Base-by-base conservation (phyloP, 2,113 vertebrate species). In the Lagopus muta region DNA sequence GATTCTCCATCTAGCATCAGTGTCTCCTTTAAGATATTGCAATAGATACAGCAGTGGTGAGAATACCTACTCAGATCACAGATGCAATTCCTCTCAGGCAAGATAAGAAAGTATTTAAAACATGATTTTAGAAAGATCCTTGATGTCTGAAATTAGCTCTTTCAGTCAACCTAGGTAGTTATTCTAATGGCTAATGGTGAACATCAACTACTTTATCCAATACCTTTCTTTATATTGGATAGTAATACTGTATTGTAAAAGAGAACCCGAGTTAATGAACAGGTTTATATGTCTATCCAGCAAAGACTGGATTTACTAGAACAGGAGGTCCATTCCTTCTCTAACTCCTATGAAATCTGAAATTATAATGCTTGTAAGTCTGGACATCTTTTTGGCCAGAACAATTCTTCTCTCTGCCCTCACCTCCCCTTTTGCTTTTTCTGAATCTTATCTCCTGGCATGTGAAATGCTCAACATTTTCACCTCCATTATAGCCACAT, bases 91-190 rank as follows among this genome's bases (percentile, higher is more conserved):
- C 94, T 96, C 75, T 82, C 96, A 87, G 92, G 92, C 75, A 87
- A 85, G 89, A 80, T 64, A 85, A 89, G 92, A 85, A 95, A 93
- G 87, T 87, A 87, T 95, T 93, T 91, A 91, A 94, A 95, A 91
- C 57, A 82, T 21, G 42, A 58, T 86, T 96, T 95, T 91, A 89
- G 92, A 89, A 77, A 80, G 75, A 87, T 74, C 84, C 45, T 74
- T 71, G 15, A 64, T 38, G 77, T 83, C 64, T 60, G 73, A 92
- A 92, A 89, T 58, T 13, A 85, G 40, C 40, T 84, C 66, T 82
- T 92, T 47, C 87, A 70, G 54, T 22, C 88, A 87, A 72, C 28
- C 54, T 72, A 82, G 69, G 54, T 28, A 91, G 30, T 67, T 89
- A 14, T 40, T 91, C 77, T 55, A 92, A 64, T 2, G 82, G 78